Conservation (phyloP, 2,888 invertebrate species). For the Bruchidius siliquastri region DNA sequence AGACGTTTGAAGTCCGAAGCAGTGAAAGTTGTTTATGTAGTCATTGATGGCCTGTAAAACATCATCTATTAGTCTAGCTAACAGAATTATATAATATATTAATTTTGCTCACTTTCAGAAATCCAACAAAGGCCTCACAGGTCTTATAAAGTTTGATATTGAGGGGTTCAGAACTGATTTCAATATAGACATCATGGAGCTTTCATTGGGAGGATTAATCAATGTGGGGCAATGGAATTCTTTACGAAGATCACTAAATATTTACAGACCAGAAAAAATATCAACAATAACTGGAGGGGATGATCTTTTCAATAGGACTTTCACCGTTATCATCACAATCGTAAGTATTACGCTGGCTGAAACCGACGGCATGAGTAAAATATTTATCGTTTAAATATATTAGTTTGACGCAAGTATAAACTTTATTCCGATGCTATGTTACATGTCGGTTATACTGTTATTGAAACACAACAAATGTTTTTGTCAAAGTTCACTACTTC, state of each 20-base stretch:
- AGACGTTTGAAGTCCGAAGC: no score
- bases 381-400: no score
- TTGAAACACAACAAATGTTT: no score
- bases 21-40: no score
- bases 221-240: conserved; percentile 67
- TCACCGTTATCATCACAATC: conserved; percentile 67
- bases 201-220: conserved; percentile 59
- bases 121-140: conserved; percentile 65
- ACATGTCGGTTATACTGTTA: no score
- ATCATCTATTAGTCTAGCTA: no score
- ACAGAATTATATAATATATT: conserved; percentile 11
- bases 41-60: no score
- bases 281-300: conserved; percentile 44
- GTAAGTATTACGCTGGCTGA: no score
- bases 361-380: no score
- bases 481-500: no score
- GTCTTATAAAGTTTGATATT: conserved; percentile 71
- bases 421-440: no score
- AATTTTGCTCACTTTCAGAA: conserved; percentile 50
- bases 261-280: conserved; percentile 10
- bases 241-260: conserved; percentile 35
- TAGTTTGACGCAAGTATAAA: no score
- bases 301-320: conserved; percentile 66
- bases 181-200: conserved; percentile 62
- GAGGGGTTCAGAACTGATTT: conserved; percentile 72